These are phyloP conservation scores for Papilio xuthus DNA, from an alignment of 1,140 invertebrate species.

Conservation along the genomic window DNA sequence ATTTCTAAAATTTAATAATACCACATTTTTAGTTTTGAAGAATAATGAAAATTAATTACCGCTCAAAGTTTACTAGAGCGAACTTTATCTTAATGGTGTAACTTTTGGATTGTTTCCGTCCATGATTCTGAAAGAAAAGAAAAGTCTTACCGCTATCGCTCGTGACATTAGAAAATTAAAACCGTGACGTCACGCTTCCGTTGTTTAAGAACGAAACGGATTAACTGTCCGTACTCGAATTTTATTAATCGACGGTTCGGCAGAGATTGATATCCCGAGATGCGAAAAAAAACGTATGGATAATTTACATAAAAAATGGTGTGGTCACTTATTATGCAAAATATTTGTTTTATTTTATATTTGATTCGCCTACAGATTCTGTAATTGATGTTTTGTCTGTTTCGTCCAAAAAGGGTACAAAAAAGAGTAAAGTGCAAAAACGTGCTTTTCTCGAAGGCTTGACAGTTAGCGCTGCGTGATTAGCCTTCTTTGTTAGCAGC, in stretches of 20 bases:
- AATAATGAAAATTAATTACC: constrained; percentile 29
- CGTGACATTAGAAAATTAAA: constrained; percentile 68
- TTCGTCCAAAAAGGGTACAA: neutral
- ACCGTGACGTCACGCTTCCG: constrained; percentile 56
- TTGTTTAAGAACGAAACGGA: constrained; percentile 55
- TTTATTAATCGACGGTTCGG: constrained; percentile 59
- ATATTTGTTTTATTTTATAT: neutral
- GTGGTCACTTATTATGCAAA: neutral
- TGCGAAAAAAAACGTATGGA: constrained; percentile 2
- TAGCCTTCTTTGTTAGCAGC: constrained; percentile 16
- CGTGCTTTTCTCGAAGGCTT: constrained; percentile 12
- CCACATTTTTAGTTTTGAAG: neutral
- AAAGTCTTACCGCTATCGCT: constrained; percentile 58
- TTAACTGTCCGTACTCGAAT: constrained; percentile 54
- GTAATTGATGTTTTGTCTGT: neutral
- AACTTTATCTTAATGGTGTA: constrained; percentile 54
- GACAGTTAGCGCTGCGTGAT: constrained; percentile 7
- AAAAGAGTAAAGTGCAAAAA: constrained; percentile 9
- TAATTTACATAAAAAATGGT: neutral
- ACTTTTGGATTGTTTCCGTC: constrained; percentile 40
- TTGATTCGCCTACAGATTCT: neutral
- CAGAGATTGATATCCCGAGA: constrained; percentile 21
- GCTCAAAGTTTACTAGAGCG: constrained; percentile 44
- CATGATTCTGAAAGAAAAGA: constrained; percentile 37
- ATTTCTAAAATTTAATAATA: too few species aligned